phyloP scores from a whole-genome alignment of 2,113 vertebrate species.

The Myrmecobius fasciatus region DNA sequence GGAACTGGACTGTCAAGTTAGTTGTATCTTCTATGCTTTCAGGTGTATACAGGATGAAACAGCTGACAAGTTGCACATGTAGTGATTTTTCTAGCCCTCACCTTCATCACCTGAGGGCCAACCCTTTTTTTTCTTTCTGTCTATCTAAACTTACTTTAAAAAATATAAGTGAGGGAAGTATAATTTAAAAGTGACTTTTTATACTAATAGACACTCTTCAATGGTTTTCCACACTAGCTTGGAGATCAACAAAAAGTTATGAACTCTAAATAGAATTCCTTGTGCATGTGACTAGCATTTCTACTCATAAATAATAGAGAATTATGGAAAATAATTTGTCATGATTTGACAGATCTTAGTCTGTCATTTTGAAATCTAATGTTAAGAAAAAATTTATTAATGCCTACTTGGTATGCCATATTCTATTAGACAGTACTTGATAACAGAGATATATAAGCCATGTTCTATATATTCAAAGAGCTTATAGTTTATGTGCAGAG shows the following conservation, averaged over 20 bases:
- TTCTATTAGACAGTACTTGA: neutral
- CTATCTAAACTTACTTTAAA: neutral
- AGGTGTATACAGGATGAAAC: constrained; percentile 9
- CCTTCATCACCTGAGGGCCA: neutral
- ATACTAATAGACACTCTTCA: neutral
- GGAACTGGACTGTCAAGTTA: constrained; percentile 5
- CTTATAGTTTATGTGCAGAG: neutral
- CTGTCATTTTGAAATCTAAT: neutral
- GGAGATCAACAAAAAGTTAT: neutral
- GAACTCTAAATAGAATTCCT: neutral
- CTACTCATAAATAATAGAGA: neutral
- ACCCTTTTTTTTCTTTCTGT: constrained; percentile 3
- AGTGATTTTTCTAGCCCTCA: constrained; percentile 34
- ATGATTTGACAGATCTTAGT: neutral
- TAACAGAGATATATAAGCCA: neutral
- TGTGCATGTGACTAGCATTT: neutral
- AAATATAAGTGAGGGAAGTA: neutral
- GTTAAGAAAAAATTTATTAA: neutral
- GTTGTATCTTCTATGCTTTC: neutral
- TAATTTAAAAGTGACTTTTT: constrained; percentile 16
- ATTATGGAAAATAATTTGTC: neutral
- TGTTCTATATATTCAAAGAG: neutral
- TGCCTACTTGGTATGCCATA: neutral
- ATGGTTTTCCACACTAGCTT: constrained; percentile 9
- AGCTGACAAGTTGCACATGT: constrained; percentile 46